Evolutionary conservation across 2,888 invertebrate species (phyloP), one percentile per base, ranked within the genome.

Genomic region (Aphidius colemani): DNA sequence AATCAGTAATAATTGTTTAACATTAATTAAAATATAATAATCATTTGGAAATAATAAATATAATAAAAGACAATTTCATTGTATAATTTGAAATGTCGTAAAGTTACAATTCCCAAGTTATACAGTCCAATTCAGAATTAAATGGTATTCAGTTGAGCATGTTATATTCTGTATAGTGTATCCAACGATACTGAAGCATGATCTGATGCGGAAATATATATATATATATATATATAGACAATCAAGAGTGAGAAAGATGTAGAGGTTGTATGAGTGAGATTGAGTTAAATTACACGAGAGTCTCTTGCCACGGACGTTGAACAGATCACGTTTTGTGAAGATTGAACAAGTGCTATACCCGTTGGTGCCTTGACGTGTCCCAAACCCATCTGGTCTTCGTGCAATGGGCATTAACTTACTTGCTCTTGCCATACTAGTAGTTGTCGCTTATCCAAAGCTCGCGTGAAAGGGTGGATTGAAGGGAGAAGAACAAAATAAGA

Each of bases 371-470:
- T 44, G 40, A 10, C 6, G 55, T 11, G 11, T 43, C 39, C 44
- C 55, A 53, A 41, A 55, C 55, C 53, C 53, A 61, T 48, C 55
- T 55, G 53, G 61, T 55, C 48, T 46, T 45, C 55, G 55, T 61
- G 55, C 55, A 61, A 48, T 30, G 55, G 61, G 61, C 55, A 61
- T 61, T 61, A 55, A 61, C 55, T 61, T 61, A 48, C 49, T 61
- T 61, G 13, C 61, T 55, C 48, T 10, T 49, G 39, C 44, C 45
- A 60, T 40, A 30, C 10, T 30, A 30, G 30, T 30, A 30, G 30
- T 30, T 30, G 30, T 30, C 30, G 30, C 30, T 30, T 30, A 30
- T 30, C 3, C 30, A 30, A 30, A 30, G 30, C 1, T 4, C 5
- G 30, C 30, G 30, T 30, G 30, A 41, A 45, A 7, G 62, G 45